phyloP scores from a whole-genome alignment of 2,113 vertebrate species.

The Lagopus muta region DNA sequence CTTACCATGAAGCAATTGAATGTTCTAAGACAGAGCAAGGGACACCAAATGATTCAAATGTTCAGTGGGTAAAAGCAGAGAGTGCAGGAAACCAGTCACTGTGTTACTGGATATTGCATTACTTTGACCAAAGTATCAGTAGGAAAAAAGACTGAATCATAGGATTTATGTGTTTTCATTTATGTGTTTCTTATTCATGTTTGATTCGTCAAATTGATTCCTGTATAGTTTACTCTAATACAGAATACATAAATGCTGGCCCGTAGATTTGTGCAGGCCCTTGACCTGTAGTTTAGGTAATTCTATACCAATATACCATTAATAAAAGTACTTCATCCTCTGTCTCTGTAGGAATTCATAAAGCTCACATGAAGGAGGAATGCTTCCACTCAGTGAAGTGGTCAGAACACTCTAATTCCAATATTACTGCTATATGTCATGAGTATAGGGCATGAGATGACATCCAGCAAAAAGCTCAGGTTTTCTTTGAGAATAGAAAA shows the following conservation, averaged over 20 bases:
- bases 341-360: neutral
- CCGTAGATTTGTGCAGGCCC: neutral
- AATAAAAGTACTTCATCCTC: neutral
- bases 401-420: neutral
- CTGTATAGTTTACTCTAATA: neutral
- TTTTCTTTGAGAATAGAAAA: constrained; percentile 10
- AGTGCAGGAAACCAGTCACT: neutral
- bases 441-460: neutral
- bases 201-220: neutral
- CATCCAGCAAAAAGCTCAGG: neutral
- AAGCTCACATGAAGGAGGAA: neutral
- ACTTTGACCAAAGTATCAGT: neutral
- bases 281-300: neutral
- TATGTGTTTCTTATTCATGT: neutral
- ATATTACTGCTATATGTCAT: neutral
- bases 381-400: neutral
- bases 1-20: neutral
- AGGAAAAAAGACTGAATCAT: neutral
- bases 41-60: neutral
- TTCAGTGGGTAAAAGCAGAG: neutral
- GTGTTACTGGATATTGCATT: neutral
- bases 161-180: neutral
- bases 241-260: neutral
- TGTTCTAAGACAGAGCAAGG: neutral
- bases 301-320: neutral